Conservation (phyloP, 2,113 vertebrate species). For the Chamaetylas fuelleborni region DNA sequence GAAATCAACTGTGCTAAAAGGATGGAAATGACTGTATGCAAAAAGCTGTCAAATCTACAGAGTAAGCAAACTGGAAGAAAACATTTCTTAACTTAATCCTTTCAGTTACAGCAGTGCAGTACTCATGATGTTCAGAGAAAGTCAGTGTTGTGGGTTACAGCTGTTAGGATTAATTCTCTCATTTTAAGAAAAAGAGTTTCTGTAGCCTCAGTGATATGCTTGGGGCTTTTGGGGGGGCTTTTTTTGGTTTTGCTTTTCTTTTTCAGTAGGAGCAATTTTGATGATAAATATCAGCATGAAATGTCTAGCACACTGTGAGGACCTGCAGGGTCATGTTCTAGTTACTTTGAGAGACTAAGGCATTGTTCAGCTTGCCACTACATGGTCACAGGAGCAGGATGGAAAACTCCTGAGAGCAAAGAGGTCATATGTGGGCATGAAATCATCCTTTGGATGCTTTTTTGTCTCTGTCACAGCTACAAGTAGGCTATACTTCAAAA, state of each 20-base stretch:
- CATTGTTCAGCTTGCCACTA: not conserved
- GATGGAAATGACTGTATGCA: conserved; percentile 50
- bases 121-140: not conserved
- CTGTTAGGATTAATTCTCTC: conserved; percentile 3
- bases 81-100: conserved; percentile 54
- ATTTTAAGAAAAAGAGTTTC: not conserved
- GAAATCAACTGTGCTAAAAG: conserved; percentile 56
- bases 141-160: conserved; percentile 9
- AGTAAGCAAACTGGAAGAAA: conserved; percentile 53
- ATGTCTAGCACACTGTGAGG: not conserved
- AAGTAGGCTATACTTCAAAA: not conserved
- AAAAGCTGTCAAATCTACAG: conserved; percentile 55
- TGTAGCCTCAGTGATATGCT: not conserved
- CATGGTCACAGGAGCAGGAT: not conserved
- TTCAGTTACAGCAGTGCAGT: conserved; percentile 13
- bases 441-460: not conserved
- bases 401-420: not conserved
- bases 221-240: not conserved
- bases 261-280: not conserved
- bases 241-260: not conserved
- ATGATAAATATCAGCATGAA: not conserved
- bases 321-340: not conserved
- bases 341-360: not conserved
- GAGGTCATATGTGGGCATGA: not conserved
- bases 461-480: not conserved